Evolutionary conservation across 1,140 invertebrate species (phyloP).

Genomic region (Cataglyphis hispanica): DNA sequence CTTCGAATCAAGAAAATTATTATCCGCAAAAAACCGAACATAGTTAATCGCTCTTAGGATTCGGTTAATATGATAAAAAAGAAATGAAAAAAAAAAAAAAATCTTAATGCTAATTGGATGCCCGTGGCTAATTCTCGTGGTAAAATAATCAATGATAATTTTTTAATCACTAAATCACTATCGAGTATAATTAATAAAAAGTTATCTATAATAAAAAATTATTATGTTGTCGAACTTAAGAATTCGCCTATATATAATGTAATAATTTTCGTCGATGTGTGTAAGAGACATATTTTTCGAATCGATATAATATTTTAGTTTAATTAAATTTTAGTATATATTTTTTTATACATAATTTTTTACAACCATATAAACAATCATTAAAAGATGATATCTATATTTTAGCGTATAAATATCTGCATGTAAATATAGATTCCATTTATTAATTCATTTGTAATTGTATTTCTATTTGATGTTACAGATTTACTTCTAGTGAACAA

Average conservation of each 20-base stretch:
- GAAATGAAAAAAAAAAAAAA: neutral
- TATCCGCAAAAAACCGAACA: neutral
- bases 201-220: too few relatives aligned
- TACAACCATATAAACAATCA: neutral
- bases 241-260: neutral
- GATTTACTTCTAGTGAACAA: constrained; percentile 69
- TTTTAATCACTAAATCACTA: neutral
- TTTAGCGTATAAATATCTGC: neutral
- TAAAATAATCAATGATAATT: neutral
- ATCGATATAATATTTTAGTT: neutral
- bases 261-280: neutral
- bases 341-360: neutral
- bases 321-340: neutral
- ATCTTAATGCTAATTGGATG: constrained; percentile 18
- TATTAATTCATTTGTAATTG: neutral
- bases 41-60: constrained; percentile 33
- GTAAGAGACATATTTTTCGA: neutral
- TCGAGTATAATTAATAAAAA: neutral
- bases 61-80: constrained; percentile 1
- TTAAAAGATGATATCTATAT: neutral
- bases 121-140: neutral
- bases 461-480: constrained; percentile 42
- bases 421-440: neutral
- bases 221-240: neutral
- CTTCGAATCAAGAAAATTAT: constrained; percentile 6